A percentile compares a stretch with the other conserved stretches of the same genome.
Evolutionary conservation across 2,113 vertebrate genomes (phyloP).

Genomic region (Climacteris rufus): DNA sequence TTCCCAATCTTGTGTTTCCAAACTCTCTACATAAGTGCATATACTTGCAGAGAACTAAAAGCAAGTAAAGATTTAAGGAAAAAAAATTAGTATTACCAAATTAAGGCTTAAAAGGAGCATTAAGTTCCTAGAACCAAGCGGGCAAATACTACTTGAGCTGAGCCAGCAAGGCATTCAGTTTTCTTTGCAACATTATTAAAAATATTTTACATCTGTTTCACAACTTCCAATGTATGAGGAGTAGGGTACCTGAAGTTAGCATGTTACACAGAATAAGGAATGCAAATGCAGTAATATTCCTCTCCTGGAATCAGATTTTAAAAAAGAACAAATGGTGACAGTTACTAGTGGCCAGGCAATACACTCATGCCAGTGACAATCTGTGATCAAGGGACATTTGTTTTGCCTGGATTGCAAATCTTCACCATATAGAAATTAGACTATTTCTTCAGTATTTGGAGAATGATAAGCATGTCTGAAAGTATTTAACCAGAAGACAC

Average conservation of each 20-base stretch:
- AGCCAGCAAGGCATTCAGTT: background rate
- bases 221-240: background rate
- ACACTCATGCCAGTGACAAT: background rate
- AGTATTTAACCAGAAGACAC: background rate
- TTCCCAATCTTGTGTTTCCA: background rate
- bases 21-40: background rate
- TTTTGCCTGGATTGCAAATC: background rate
- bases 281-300: background rate
- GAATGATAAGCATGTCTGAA: background rate
- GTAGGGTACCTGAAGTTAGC: background rate
- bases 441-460: background rate
- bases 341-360: background rate
- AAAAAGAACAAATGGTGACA: background rate
- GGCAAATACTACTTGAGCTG: background rate
- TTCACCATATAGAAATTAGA: background rate
- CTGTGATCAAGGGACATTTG: fast-evolving
- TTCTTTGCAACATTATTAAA: background rate
- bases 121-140: background rate
- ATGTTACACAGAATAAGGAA: background rate
- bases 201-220: background rate
- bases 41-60: background rate
- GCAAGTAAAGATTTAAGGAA: background rate
- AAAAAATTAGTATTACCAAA: background rate
- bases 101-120: background rate
- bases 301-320: background rate